Conservation (phyloP, 2,113 vertebrate species). For the Coptodon rendalli region DNA sequence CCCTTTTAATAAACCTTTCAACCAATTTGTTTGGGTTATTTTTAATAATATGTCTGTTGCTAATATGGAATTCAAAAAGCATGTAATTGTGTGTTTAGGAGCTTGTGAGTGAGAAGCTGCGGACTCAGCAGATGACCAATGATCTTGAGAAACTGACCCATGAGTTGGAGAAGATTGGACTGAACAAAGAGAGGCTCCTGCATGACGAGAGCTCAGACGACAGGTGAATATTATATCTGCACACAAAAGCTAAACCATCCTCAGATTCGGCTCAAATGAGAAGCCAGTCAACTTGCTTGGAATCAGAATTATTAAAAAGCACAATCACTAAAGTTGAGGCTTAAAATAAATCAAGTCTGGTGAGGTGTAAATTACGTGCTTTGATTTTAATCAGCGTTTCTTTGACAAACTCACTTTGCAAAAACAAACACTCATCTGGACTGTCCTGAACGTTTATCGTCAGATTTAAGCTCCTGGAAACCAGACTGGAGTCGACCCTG, state of each 20-base stretch:
- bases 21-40: background rate
- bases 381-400: background rate
- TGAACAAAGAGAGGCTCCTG: slow-evolving; percentile 93
- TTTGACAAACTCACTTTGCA: background rate
- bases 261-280: background rate
- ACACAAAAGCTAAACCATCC: background rate
- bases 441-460: slow-evolving; percentile 3
- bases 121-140: slow-evolving; percentile 93
- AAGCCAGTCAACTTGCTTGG: background rate
- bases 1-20: background rate
- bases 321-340: background rate
- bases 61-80: background rate
- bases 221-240: slow-evolving; percentile 69
- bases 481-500: slow-evolving; percentile 90
- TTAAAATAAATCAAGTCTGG: background rate
- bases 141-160: slow-evolving; percentile 95
- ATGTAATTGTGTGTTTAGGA: slow-evolving; percentile 72
- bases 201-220: slow-evolving; percentile 88
- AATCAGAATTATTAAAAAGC: background rate
- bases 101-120: slow-evolving; percentile 93
- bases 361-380: background rate
- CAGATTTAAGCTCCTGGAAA: slow-evolving; percentile 93
- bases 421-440: background rate
- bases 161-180: slow-evolving; percentile 94
- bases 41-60: background rate